Base-by-base conservation (phyloP, 2,797 vertebrate species). In the Saxicola maurus region DNA sequence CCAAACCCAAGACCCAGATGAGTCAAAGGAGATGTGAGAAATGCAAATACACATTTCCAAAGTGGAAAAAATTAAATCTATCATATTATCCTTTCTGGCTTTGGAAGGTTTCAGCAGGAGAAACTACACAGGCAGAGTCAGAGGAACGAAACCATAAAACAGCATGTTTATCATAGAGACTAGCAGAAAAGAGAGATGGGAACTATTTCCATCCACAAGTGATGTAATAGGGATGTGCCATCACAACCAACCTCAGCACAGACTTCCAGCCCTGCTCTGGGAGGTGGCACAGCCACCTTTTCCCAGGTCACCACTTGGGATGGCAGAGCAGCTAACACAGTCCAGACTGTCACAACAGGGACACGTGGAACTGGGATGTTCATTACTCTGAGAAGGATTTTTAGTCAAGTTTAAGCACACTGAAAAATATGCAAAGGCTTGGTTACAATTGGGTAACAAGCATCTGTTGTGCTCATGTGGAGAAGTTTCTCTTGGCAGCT, bases 401-500 rank as follows among this genome's bases (percentile, higher is more conserved):
- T 69, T 20, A 27, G 33, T 30, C 65, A 43, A 28, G n/a, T 31
- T 82, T 67, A 42, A 72, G 52, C 6, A 9, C 4, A n/a, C 43
- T 49, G 23, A 65, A 65, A 84, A 80, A 37, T 20, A 80, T 9
- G 33, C 46, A 33, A 68, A 51, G 23, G 19, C 43, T 31, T 45
- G 69, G 60, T 53, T 73, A 51, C 52, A 40, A 7, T n/a, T n/a
- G 0, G 0, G 42, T 40, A 28, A 46, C 7, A 68, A 1, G 10
- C 73, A 68, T 35, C 60, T 17, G 0, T 42, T 49, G 27, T 15
- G 17, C 15, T 59, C 28, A 30, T 3, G 18, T n/a, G n/a, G 13
- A 66, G 30, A 75, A 71, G 62, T 82, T 89, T 84, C 28, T 71
- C n/a, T 75, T 82, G 75, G 75, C 86, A 82, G 25, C 33, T 10